Base-by-base conservation (phyloP, 2,888 invertebrate species). In the Caenorhabditis auriculariae region DNA sequence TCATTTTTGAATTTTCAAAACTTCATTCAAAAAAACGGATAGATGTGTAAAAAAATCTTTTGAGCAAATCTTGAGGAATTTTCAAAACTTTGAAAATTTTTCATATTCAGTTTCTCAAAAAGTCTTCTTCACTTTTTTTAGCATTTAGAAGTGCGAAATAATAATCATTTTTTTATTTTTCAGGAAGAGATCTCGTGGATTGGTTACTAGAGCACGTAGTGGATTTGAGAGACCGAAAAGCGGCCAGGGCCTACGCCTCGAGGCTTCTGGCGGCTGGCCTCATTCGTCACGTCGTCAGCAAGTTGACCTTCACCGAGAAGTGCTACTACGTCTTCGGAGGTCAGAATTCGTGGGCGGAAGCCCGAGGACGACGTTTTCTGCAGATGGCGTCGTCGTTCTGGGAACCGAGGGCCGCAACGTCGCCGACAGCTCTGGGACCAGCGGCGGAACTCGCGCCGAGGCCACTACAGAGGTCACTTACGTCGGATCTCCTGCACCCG, bases 221-320 rank as follows among this genome's bases (percentile, higher is more conserved):
- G 2, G 78, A 78, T 9, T 45, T 80, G 3, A 46, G 57, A 5
- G 75, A 68, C 37, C 54, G 69, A 24, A 79, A 80, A 55, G 64
- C 49, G 0, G 70, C 67, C 3, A 49, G 52, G 41, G 17, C 29
- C 4, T 70, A 75, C 47, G 77, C 77, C 1, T 48, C 72, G 17
- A 56, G 65, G 21, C 63, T 79, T 29, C 60, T 79, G 7, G 68
- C 72, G 3, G 72, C 69, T 15, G 70, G 72, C 15, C 56, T 76
- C 17, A 79, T 79, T 44, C 53, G 68, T 9, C 79, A 79, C 46
- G 76, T 78, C 9, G 79, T 79, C 37, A 75, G 72, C 54, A 80
- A 80, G 54, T 52, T 59, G 48, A 65, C 61, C 9, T 79, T 79
- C 64, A 80, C 75, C 15, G 79, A 80, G 44, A 80, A 80, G 49